Percentiles rank a stretch among this genome's conserved stretches.
These are phyloP conservation scores for Chaetophractus vellerosus DNA, from an alignment of 2,797 vertebrate species.

Conservation along the genomic window DNA sequence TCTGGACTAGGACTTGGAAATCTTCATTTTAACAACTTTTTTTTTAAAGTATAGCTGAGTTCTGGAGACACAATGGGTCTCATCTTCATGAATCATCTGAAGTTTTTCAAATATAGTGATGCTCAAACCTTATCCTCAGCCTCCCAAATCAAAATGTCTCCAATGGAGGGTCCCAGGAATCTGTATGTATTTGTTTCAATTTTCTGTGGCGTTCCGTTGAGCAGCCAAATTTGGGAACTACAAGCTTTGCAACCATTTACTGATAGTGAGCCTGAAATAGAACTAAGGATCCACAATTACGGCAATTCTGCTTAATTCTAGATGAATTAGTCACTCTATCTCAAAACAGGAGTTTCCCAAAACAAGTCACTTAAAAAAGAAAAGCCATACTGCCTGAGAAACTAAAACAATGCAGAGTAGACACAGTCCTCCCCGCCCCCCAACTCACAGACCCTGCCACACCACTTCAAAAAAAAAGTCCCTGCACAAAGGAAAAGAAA, in stretches of 20 bases:
- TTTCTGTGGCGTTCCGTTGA: background rate
- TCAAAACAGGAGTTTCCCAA: constrained; percentile 35
- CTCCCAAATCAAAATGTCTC: constrained; percentile 1
- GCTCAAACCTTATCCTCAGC: background rate
- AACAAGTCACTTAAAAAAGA: constrained; percentile 29
- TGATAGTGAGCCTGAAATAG: constrained; percentile 25
- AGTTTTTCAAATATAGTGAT: background rate
- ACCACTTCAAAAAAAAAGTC: background rate
- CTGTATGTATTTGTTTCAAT: background rate
- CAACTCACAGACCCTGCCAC: background rate
- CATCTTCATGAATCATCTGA: background rate
- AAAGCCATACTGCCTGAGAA: background rate
- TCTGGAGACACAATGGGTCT: background rate
- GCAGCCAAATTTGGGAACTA: constrained; percentile 11
- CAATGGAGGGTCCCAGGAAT: background rate
- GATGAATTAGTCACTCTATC: constrained; percentile 58
- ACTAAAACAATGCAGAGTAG: constrained; percentile 40
- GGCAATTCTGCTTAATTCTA: constrained; percentile 64
- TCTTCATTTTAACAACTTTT: background rate
- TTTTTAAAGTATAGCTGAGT: background rate
- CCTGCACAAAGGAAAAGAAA: background rate
- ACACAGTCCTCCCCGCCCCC: background rate
- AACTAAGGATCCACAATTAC: constrained; percentile 14
- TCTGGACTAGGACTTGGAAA: background rate
- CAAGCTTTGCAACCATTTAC: background rate